Conservation (phyloP, 2,888 invertebrate species). For the Acleris sparsana region DNA sequence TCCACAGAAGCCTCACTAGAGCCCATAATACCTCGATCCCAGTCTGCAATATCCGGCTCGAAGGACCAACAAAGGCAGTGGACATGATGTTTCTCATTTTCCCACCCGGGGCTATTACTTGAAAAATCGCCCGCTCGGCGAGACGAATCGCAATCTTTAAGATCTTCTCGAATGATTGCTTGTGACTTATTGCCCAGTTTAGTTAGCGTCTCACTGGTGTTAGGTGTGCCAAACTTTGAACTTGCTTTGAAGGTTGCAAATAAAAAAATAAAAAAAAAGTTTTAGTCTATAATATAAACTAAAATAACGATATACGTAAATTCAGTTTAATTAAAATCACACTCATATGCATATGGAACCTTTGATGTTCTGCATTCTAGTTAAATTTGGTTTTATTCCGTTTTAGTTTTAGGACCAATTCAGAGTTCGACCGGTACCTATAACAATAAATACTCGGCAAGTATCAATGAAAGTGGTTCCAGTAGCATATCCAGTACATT, state of each 20-base stretch:
- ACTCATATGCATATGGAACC: too few relatives aligned
- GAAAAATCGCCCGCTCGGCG: constrained; percentile 56
- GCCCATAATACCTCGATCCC: constrained; percentile 6
- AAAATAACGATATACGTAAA: too few relatives aligned
- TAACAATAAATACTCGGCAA: too few relatives aligned
- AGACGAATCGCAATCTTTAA: constrained; percentile 67
- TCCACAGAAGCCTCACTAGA: constrained; percentile 4
- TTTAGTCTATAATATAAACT: too few relatives aligned
- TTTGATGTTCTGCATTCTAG: too few relatives aligned
- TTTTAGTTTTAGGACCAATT: too few relatives aligned
- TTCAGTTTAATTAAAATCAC: too few relatives aligned
- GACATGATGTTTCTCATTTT: constrained; percentile 34
- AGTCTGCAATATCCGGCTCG: constrained; percentile 44
- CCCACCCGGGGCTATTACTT: constrained; percentile 49
- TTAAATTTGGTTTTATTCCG: too few relatives aligned
- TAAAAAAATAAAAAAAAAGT: too few relatives aligned
- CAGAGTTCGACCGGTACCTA: too few relatives aligned
- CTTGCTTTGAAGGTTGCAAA: background rate
- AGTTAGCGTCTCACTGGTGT: constrained; percentile 39
- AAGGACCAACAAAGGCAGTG: constrained; percentile 31
- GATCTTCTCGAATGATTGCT: constrained; percentile 62
- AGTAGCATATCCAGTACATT: too few relatives aligned
- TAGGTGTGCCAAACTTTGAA: constrained; percentile 1
- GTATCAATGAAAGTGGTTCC: too few relatives aligned
- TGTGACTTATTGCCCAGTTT: constrained; percentile 56